Base-by-base conservation (phyloP, 2,113 vertebrate genomes). In the Porphyrio hochstetteri region DNA sequence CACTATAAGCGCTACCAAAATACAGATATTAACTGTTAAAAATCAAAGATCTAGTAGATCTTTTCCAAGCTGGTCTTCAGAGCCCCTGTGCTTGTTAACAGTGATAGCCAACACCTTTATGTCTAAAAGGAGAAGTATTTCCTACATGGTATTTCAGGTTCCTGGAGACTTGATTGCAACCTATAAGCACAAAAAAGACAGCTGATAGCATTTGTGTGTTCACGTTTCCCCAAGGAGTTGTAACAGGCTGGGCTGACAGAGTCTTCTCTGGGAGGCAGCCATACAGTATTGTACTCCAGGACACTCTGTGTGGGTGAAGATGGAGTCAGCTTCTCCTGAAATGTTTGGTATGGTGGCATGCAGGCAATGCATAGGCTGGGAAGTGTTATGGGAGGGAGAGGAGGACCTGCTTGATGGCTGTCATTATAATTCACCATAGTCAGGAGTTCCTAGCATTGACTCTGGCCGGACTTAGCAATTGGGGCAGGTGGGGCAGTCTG, bases 161-260 rank as follows among this genome's bases (percentile, higher is more conserved):
- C 23, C 19, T 24, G n/a, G 52, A 72, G 46, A 10, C 42, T 71
- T 21, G 7, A 6, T 1, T 38, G 76, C n/a, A 75, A 46, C 38
- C n/a, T 40, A 1, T 42, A 55, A 68, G 28, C 1, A 5, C 40
- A 11, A 74, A 20, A 70, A 86, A 72, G 23, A 36, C 83, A 76
- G 33, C 18, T 21, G 25, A 5, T 15, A n/a, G 17, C 5, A 8
- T 60, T 56, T 40, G 14, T 29, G 38, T 46, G 15, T 38, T 81
- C 56, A 14, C 0, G 1, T 36, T 78, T 87, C 18, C 48, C 42
- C 1, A 2, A 9, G 21, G 53, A 86, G 31, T 1, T 6, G 0
- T 57, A 57, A 33, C 33, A 86, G 64, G 17, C 52, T 81, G 59
- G 38, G 46, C 72, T 68, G 48, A 75, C 25, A 7, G 12, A 15